phyloP scores from a whole-genome alignment of 2,797 vertebrate genomes.

The Odontamblyopus rebecca region DNA sequence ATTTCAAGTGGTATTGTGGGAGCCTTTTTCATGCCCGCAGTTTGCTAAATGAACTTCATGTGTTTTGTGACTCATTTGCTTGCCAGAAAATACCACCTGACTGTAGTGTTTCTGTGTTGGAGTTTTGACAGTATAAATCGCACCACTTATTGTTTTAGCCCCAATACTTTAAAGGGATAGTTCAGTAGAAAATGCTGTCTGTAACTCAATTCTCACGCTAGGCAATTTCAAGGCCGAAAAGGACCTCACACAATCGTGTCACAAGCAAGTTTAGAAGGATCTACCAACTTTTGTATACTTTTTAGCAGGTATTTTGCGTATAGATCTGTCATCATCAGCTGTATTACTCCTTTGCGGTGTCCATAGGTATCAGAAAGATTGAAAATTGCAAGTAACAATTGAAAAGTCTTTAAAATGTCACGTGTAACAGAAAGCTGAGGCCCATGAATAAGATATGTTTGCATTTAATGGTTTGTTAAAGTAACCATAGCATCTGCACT shows the following conservation, averaged over 20 bases:
- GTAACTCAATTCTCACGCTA: not conserved
- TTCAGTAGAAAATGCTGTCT: not conserved
- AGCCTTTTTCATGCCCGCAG: slow-evolving; percentile 23
- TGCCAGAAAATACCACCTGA: slow-evolving; percentile 39
- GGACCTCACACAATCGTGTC: not conserved
- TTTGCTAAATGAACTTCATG: slow-evolving; percentile 15
- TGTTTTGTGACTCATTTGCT: slow-evolving; percentile 51
- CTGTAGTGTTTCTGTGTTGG: slow-evolving; percentile 37
- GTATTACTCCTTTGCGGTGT: not conserved
- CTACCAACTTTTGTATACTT: not conserved
- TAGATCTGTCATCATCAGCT: not conserved
- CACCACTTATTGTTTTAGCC: slow-evolving; percentile 1
- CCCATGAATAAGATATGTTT: not conserved
- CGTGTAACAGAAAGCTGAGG: no score
- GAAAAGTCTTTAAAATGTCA: no score
- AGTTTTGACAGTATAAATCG: slow-evolving; percentile 17
- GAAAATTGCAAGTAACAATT: no score
- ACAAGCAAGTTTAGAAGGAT: not conserved
- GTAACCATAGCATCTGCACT: not conserved
- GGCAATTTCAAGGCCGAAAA: not conserved
- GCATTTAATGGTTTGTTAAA: not conserved
- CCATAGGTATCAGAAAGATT: no score
- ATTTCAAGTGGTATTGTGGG: slow-evolving; percentile 5
- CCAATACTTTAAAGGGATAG: slow-evolving; percentile 6
- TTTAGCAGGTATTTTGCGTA: not conserved